Evolutionary conservation across 92 coral and sea anemone species (phyloP).

Genomic region (Bergia sp.): DNA sequence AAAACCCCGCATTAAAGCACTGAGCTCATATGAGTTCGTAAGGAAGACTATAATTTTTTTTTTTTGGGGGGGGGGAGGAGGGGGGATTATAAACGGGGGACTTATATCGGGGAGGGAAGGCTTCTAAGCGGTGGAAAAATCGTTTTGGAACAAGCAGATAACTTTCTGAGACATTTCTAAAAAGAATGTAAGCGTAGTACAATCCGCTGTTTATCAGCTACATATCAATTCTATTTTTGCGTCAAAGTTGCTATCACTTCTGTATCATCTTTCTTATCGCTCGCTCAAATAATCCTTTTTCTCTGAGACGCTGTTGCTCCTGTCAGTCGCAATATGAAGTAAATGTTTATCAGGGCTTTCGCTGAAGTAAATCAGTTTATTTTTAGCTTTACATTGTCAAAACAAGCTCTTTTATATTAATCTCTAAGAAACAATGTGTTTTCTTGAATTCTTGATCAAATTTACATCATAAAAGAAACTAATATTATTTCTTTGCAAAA

Average conservation of each 20-base stretch:
- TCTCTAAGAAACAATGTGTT: too few species aligned
- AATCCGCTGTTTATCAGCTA: neutral
- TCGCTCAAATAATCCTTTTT: neutral
- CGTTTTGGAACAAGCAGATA: too few species aligned
- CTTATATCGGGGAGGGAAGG: too few species aligned
- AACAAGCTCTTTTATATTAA: neutral
- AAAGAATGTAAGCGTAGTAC: neutral
- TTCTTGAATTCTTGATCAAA: neutral
- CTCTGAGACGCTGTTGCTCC: neutral
- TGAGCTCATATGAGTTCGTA: too few species aligned
- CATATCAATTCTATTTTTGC: neutral
- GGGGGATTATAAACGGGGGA: too few species aligned
- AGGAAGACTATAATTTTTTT: too few species aligned
- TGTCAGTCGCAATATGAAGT: neutral
- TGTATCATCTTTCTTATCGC: neutral
- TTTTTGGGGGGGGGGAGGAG: too few species aligned
- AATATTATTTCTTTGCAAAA: neutral
- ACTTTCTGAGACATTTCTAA: too few species aligned
- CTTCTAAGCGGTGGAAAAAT: too few species aligned
- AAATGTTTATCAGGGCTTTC: neutral
- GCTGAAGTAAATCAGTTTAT: neutral
- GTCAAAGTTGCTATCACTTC: neutral
- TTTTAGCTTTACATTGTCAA: neutral
- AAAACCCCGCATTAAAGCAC: too few species aligned
- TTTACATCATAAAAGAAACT: neutral